Evolutionary conservation across 1,140 invertebrate genomes (phyloP).

Genomic region (Anthonomus grandis): DNA sequence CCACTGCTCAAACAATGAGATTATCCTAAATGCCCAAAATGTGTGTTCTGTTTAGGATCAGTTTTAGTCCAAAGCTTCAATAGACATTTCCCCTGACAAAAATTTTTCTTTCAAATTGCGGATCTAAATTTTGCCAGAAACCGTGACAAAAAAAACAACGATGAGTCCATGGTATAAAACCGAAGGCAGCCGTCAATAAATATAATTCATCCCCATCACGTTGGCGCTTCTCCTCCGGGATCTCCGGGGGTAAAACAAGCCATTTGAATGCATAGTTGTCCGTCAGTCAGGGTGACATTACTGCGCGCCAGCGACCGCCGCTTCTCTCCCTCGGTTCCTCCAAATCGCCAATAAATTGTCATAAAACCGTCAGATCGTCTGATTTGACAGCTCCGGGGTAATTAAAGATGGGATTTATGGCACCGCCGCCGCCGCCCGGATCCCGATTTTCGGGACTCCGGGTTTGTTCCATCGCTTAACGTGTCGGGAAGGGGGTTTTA

Average conservation of each 20-base stretch:
- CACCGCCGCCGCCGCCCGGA: constrained; percentile 43
- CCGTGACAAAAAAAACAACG: no score
- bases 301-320: constrained; percentile 50
- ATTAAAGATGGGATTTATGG: constrained; percentile 67
- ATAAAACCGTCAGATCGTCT: constrained; percentile 66
- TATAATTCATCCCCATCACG: constrained; percentile 25
- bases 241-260: constrained; percentile 58
- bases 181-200: constrained; percentile 29
- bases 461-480: constrained; percentile 13
- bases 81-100: no score
- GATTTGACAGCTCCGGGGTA: constrained; percentile 64
- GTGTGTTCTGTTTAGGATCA: no score
- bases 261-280: constrained; percentile 68
- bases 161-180: no score
- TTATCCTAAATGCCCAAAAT: no score
- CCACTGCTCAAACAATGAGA: no score
- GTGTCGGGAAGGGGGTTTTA: constrained; percentile 18
- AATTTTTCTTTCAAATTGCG: no score
- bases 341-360: constrained; percentile 63
- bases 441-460: constrained; percentile 35
- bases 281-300: constrained; percentile 63
- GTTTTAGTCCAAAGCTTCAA: no score
- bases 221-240: constrained; percentile 27
- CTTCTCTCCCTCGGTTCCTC: constrained; percentile 49
- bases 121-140: no score